Conservation (phyloP, 2,113 vertebrate genomes). For the Sus scrofa region DNA sequence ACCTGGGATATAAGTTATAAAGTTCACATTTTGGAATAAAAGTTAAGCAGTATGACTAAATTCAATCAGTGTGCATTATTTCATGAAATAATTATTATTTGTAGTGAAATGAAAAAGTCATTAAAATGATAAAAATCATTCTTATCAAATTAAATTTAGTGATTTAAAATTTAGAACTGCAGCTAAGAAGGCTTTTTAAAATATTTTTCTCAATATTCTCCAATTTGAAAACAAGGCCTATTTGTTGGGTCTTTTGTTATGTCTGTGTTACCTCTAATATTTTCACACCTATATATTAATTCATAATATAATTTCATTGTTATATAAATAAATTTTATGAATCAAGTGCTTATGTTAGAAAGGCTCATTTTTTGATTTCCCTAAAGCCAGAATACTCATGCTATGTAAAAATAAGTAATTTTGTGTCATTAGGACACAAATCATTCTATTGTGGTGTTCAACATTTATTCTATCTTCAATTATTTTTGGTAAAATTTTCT, state of each 20-base stretch:
- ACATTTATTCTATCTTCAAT: background rate
- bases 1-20: background rate
- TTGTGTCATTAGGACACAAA: background rate
- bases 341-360: background rate
- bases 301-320: background rate
- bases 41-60: background rate
- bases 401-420: background rate
- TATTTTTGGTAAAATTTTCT: background rate
- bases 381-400: background rate
- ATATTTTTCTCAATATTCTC: slow-evolving; percentile 40
- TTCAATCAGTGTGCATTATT: background rate
- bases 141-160: slow-evolving; percentile 61
- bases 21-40: slow-evolving; percentile 36
- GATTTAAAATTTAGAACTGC: slow-evolving; percentile 80
- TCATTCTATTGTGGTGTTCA: background rate
- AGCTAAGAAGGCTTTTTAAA: slow-evolving; percentile 68
- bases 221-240: slow-evolving; percentile 66
- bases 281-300: background rate
- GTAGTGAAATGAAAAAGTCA: slow-evolving; percentile 75
- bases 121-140: slow-evolving; percentile 72
- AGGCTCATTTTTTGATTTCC: background rate
- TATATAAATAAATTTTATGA: background rate
- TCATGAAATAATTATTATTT: slow-evolving; percentile 81
- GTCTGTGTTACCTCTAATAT: background rate
- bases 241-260: background rate